phyloP scores from a whole-genome alignment of 2,113 vertebrate genomes.

The Falcunculus frontatus region DNA sequence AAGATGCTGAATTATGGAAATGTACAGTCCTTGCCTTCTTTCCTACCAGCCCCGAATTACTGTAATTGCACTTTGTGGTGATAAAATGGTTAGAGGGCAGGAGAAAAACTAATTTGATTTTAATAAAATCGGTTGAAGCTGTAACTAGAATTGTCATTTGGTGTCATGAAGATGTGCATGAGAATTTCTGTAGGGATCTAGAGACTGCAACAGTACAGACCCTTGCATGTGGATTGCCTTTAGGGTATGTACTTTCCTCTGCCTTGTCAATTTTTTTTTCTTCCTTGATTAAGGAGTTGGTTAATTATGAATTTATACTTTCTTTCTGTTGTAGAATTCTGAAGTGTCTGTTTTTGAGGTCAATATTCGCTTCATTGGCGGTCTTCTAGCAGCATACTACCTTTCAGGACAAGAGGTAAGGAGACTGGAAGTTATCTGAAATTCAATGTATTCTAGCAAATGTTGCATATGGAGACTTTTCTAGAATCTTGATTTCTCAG shows the following conservation, averaged over 20 bases:
- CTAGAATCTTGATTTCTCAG: neutral
- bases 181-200: neutral
- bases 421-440: neutral
- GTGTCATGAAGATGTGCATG: neutral
- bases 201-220: neutral
- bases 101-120: neutral
- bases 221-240: neutral
- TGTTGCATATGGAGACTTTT: neutral
- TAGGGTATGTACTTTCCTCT: neutral
- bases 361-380: slow-evolving; percentile 96
- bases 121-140: neutral
- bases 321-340: slow-evolving; percentile 79
- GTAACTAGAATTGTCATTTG: neutral
- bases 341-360: slow-evolving; percentile 98
- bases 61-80: neutral
- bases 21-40: neutral
- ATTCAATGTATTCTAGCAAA: neutral
- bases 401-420: slow-evolving; percentile 95
- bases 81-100: neutral
- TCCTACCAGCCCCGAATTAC: neutral
- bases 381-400: slow-evolving; percentile 91
- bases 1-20: neutral
- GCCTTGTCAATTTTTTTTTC: neutral
- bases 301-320: neutral
- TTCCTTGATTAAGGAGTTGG: neutral